These are phyloP conservation scores for Periophthalmus modestus DNA, from an alignment of 2,113 vertebrate genomes.

Conservation along the genomic window DNA sequence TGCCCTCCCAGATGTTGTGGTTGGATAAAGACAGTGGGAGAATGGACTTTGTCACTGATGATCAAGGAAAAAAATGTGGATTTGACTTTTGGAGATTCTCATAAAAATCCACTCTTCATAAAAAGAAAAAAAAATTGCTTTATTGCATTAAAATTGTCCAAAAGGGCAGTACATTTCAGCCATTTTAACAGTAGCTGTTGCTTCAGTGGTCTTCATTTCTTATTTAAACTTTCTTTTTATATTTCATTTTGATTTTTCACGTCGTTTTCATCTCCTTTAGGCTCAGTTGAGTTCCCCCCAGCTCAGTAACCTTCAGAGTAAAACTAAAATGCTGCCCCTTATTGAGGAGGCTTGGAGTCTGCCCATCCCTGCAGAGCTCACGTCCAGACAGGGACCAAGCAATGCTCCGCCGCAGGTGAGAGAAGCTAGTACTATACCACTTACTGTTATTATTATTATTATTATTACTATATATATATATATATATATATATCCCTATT, in stretches of 20 bases:
- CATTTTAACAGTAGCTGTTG: neutral
- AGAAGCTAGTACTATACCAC: conserved; percentile 73
- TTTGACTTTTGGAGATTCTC: no score
- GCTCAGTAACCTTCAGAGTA: conserved; percentile 99
- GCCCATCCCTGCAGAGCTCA: conserved; percentile 99
- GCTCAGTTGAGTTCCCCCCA: conserved; percentile 99
- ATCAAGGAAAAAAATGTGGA: no score
- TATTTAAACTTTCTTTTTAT: conserved; percentile 32
- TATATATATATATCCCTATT: neutral
- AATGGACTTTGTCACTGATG: no score
- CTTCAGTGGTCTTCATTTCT: conserved; percentile 42
- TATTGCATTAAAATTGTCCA: no score
- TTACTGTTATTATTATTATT: conserved; percentile 3
- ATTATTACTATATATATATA: neutral
- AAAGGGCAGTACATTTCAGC: neutral
- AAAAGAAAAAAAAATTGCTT: no score
- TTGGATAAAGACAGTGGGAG: no score
- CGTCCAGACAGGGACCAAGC: conserved; percentile 99
- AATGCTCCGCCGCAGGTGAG: conserved; percentile 99
- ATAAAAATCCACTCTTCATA: no score
- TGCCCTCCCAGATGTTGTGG: no score
- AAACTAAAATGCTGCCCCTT: conserved; percentile 99
- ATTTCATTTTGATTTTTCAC: conserved; percentile 60
- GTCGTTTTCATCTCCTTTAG: conserved; percentile 87
- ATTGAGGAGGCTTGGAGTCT: conserved; percentile 99